Conservation (phyloP, 2,888 invertebrate genomes). For the Ophonus ardosiacus region DNA sequence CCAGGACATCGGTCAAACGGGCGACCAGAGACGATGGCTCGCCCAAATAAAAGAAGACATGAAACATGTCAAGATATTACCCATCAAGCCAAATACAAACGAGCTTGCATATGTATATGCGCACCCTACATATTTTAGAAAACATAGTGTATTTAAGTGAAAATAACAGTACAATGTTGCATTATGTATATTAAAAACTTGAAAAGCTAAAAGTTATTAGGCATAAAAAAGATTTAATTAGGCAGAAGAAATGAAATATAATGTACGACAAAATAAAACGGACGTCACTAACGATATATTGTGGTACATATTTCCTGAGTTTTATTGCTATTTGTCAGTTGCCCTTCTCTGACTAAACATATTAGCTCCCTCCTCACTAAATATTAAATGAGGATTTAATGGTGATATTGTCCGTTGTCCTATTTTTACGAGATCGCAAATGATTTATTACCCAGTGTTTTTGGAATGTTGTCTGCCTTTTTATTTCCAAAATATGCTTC, state of each 20-base stretch:
- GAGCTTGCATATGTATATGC: no score
- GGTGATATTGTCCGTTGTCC: conserved; percentile 36
- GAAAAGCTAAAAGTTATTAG: conserved; percentile 8
- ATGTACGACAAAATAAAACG: conserved; percentile 32
- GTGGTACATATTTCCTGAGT: conserved; percentile 22
- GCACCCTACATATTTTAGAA: no score
- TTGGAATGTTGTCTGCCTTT: neutral
- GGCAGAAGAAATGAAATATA: conserved; percentile 20
- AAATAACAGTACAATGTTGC: neutral
- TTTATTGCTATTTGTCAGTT: conserved; percentile 47
- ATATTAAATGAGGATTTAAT: conserved; percentile 45
- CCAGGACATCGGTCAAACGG: no score
- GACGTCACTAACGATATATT: conserved; percentile 40
- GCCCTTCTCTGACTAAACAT: conserved; percentile 22
- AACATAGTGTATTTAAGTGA: no score
- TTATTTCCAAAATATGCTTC: conserved; percentile 5
- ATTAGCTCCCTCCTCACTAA: conserved; percentile 40
- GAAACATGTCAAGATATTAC: no score
- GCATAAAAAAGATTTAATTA: conserved; percentile 33
- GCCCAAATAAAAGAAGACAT: no score
- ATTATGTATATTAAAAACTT: conserved; percentile 6
- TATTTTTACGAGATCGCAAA: conserved; percentile 33
- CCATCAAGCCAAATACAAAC: no score
- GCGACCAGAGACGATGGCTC: no score
- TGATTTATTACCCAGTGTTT: conserved; percentile 25